phyloP scores from a whole-genome alignment of 1,140 invertebrate species.

The Littorina saxatilis region DNA sequence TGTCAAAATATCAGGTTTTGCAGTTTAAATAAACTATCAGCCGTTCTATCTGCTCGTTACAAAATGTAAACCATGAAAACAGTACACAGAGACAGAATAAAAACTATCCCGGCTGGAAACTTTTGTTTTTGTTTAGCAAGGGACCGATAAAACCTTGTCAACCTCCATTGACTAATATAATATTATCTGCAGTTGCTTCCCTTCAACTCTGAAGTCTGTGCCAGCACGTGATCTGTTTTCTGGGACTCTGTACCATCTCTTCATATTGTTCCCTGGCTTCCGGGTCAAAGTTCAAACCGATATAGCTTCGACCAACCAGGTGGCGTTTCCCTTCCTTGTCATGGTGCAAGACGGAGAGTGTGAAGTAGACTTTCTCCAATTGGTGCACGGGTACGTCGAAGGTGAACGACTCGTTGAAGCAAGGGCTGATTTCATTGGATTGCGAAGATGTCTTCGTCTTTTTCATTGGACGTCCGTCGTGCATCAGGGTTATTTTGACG shows the following conservation, averaged over 20 bases:
- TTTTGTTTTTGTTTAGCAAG: no score
- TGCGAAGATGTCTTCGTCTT: constrained; percentile 79
- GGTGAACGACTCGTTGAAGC: constrained; percentile 79
- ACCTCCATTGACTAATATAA: no score
- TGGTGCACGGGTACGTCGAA: constrained; percentile 81
- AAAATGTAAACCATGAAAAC: not conserved
- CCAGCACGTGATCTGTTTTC: constrained; percentile 61
- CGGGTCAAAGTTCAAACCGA: constrained; percentile 58
- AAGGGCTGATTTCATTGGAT: constrained; percentile 77
- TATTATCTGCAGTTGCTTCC: no score
- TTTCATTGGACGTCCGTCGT: constrained; percentile 78
- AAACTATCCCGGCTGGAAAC: no score
- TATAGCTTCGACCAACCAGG: constrained; percentile 59
- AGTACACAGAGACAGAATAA: not conserved
- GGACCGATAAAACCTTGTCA: no score
- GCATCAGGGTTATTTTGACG: constrained; percentile 78
- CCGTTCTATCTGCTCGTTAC: not conserved
- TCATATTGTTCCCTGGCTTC: constrained; percentile 58
- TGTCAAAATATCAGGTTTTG: no score
- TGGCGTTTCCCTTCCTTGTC: constrained; percentile 83
- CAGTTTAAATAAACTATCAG: not conserved
- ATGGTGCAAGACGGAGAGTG: constrained; percentile 96
- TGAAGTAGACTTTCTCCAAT: constrained; percentile 88
- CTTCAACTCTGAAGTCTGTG: constrained; percentile 58
- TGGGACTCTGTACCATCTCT: constrained; percentile 60